A percentile compares a stretch with the other conserved stretches of the same genome.
These are phyloP conservation scores for Sympetrum striolatum DNA, from an alignment of 2,888 invertebrate genomes.

Conservation along the genomic window DNA sequence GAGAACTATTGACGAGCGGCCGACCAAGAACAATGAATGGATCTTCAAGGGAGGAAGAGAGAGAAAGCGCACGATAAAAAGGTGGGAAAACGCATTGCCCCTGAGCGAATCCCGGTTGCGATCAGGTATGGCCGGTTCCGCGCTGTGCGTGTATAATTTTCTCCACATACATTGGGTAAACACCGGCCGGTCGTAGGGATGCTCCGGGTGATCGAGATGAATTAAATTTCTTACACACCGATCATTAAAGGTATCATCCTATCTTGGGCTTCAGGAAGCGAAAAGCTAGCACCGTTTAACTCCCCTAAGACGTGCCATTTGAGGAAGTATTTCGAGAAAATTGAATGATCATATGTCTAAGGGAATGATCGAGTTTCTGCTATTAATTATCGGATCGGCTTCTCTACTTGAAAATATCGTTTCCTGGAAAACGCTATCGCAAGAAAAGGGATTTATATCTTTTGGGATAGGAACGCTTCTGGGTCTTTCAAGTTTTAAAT, in stretches of 20 bases:
- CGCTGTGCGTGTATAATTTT: not conserved
- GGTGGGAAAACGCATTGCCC: not conserved
- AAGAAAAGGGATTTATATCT: not conserved
- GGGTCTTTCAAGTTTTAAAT: too few relatives aligned
- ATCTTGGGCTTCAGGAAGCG: not conserved
- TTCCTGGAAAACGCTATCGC: not conserved
- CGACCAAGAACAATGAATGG: not conserved
- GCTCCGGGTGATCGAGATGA: not conserved
- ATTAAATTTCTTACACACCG: conserved; percentile 3
- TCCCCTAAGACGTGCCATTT: not conserved
- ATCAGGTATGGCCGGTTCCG: conserved; percentile 8
- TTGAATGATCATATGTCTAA: not conserved
- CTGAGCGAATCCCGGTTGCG: not conserved
- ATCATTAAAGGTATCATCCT: conserved; percentile 11
- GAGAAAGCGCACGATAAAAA: not conserved
- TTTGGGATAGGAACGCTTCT: too few relatives aligned
- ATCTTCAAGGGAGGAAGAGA: not conserved
- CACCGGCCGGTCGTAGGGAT: not conserved
- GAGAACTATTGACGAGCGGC: not conserved
- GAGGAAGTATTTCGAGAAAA: not conserved
- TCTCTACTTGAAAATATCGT: not conserved
- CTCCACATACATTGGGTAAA: conserved; percentile 4
- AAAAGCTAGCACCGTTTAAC: not conserved
- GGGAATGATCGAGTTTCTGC: not conserved
- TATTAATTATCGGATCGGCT: not conserved